Percentiles rank a stretch among this genome's conserved stretches.
Evolutionary conservation across 2,888 invertebrate species (phyloP).

Genomic region (Dendrolimus houi): DNA sequence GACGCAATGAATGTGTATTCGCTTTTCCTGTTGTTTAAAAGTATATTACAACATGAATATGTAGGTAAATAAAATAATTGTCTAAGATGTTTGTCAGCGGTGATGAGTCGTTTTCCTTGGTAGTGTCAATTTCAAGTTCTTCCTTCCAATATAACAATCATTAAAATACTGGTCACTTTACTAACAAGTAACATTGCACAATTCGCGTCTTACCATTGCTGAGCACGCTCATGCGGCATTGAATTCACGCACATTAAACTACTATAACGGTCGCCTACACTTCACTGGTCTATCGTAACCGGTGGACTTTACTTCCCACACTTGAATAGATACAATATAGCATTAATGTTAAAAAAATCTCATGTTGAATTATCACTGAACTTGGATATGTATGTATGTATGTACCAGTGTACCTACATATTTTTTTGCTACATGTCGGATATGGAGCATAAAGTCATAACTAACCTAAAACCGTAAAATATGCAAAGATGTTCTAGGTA

Average conservation of each 20-base stretch:
- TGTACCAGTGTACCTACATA: no score
- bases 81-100: not conserved
- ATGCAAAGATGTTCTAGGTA: no score
- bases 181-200: slow-evolving; percentile 19
- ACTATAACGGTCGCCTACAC: slow-evolving; percentile 12
- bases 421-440: no score
- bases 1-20: no score
- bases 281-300: slow-evolving; percentile 2
- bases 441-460: no score
- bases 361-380: no score
- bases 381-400: no score
- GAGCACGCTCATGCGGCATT: slow-evolving; percentile 30
- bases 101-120: not conserved
- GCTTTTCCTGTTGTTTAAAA: no score
- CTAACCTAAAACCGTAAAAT: no score
- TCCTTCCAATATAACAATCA: not conserved
- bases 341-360: not conserved
- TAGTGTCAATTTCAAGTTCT: not conserved
- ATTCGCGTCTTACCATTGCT: slow-evolving; percentile 31
- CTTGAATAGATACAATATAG: not conserved
- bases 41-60: no score
- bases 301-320: not conserved
- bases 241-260: slow-evolving; percentile 29
- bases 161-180: not conserved
- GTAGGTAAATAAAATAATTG: no score